Conservation (phyloP, 2,888 invertebrate species). For the Penaeus monodon region DNA sequence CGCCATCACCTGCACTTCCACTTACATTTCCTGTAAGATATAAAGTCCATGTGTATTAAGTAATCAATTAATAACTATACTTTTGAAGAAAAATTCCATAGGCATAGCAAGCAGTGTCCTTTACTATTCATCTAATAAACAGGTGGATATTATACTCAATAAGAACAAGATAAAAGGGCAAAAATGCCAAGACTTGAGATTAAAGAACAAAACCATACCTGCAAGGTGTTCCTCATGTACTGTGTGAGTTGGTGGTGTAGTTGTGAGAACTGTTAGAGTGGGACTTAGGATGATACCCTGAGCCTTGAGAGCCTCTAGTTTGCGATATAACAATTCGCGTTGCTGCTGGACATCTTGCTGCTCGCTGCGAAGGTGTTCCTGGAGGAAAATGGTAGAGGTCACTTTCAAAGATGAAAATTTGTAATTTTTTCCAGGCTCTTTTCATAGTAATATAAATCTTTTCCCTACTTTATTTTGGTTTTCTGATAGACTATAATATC, state of each 20-base stretch:
- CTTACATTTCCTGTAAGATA: constrained; percentile 26
- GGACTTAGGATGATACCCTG: constrained; percentile 80
- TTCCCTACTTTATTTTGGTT: not conserved
- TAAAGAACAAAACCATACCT: constrained; percentile 14
- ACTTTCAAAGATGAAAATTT: too few relatives aligned
- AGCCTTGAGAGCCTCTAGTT: constrained; percentile 85
- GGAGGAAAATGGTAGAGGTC: constrained; percentile 55
- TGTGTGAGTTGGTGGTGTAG: constrained; percentile 67
- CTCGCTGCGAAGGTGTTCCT: constrained; percentile 80
- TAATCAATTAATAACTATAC: not conserved
- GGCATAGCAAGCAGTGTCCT: too few relatives aligned
- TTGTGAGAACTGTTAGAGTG: constrained; percentile 72
- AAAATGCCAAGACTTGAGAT: not conserved
- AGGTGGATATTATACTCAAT: too few relatives aligned
- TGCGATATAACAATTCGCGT: constrained; percentile 89
- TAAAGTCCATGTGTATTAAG: not conserved
- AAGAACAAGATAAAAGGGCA: not conserved
- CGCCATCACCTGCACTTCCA: constrained; percentile 61
- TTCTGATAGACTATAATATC: too few relatives aligned
- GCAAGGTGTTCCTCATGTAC: constrained; percentile 51
- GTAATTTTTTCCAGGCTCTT: too few relatives aligned
- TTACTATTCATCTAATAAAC: too few relatives aligned
- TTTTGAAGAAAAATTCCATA: too few relatives aligned
- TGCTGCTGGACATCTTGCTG: constrained; percentile 90
- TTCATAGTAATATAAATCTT: constrained; percentile 39